Evolutionary conservation across 2,113 vertebrate genomes (phyloP).

Genomic region (Dromiciops gliroides): DNA sequence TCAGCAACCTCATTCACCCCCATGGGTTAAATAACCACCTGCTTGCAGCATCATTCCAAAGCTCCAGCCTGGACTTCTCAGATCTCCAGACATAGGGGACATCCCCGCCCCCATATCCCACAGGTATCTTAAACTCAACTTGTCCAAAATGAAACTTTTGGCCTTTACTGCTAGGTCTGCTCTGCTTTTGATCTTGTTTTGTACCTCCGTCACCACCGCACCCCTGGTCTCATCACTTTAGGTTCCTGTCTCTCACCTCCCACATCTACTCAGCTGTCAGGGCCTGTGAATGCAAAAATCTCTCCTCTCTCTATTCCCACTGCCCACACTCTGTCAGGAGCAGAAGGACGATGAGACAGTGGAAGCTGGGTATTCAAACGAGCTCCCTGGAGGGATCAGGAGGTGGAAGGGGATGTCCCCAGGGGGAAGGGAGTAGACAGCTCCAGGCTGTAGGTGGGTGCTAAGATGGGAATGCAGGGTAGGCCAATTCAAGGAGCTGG

Average conservation of each 20-base stretch:
- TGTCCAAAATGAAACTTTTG: neutral
- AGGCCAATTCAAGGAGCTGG: neutral
- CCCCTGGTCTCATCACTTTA: neutral
- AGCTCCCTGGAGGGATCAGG: neutral
- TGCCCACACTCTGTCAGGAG: neutral
- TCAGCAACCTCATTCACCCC: neutral
- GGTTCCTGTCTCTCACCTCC: neutral
- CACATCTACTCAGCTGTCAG: neutral
- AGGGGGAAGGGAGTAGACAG: neutral
- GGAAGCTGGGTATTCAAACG: neutral
- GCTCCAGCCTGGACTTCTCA: neutral
- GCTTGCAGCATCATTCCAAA: neutral
- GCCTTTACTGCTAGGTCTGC: neutral
- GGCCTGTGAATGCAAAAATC: neutral
- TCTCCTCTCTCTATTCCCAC: neutral
- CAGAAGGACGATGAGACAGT: neutral
- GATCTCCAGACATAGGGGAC: neutral
- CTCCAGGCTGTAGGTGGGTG: neutral
- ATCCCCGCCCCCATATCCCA: neutral
- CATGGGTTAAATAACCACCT: neutral
- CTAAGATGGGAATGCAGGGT: neutral
- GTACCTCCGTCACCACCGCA: neutral
- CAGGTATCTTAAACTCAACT: neutral
- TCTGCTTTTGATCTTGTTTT: neutral
- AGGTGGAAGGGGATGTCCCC: neutral